Base-by-base conservation (phyloP, 2,113 vertebrate genomes). In the Aspiorhynchus laticeps region DNA sequence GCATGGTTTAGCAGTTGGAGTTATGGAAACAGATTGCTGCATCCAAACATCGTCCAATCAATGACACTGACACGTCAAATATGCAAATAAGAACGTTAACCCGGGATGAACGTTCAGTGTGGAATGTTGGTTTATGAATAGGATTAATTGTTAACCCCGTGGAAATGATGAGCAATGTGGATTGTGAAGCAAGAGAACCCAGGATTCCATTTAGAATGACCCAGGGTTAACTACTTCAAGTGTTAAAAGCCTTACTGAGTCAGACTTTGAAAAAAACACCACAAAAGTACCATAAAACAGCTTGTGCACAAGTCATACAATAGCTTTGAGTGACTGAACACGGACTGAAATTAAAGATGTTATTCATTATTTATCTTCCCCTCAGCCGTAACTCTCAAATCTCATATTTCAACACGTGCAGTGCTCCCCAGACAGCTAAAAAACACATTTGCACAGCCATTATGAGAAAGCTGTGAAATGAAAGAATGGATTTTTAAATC, bases 381-480 rank as follows among this genome's bases (percentile, higher is more conserved):
- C 56, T 76, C 73, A 26, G 41, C 38, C 5, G 36, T 26, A 24
- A 74, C n/a, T 76, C n/a, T 48, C 24, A 48, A 9, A 46, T 48
- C 12, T 26, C 41, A 48, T 17, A 59, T 56, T n/a, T 59, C 19
- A 38, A 59, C 51, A 59, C 77, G 33, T 79, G 28, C 77, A 59
- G 10, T 14, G 11, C n/a, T 17, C 41, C 41, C 73, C 6, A 17
- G 73, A 76, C 11, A 48, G 6, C 38, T 46, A 75, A 43, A 7
- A 38, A 10, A 36, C 19, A 69, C 28, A 69, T 19, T 73, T 73
- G 7, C 21, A 43, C 10, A 41, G 2, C 36, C 19, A 14, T 43
- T 74, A 75, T 26, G 73, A 75, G 38, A 48, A 41, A 41, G 79
- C 59, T 65, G 38, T 65, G 24, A 65, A 65, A 81, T 81, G 5